Evolutionary conservation across 1,140 invertebrate species (phyloP), one percentile per base, ranked within the genome.

Genomic region (Epicauta chinensis): DNA sequence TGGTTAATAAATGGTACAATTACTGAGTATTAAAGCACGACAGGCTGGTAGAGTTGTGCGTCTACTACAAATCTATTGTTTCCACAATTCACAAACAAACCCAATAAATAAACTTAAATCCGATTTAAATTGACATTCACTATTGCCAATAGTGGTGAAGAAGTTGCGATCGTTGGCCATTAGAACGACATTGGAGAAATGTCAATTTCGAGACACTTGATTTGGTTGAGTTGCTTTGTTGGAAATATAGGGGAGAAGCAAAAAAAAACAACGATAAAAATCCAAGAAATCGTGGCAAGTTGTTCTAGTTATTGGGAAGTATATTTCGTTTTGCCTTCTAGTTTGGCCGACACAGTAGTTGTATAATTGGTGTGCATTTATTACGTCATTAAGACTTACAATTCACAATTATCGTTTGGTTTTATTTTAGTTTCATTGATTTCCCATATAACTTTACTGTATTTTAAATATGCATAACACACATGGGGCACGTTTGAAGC

Each of bases 21-120:
- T 5, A 30, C 29, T 30, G 10, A 30, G 29, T 30, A 30, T 44
- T 47, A 41, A 54, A 35, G 36, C 35, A 46, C 36, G 50, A 53
- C 48, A 46, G 23, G 7, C 23, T 61, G 62, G 63, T 55, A 61
- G 58, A 63, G 53, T 51, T 34, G 56, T 47, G n/a, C n/a, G 56
- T 64, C 56, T 35, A 35, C 40, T 55, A 67, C 65, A 67, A 67
- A 67, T 67, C 65, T 67, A 67, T 67, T 67, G 63, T 65, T 67
- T 62, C 55, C 17, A 65, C 43, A 59, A 48, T 48, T 56, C 36
- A 51, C 57, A 53, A 59, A 55, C 45, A 59, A 23, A 23, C 23
- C 48, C 58, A 50, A 67, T 67, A 67, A 67, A 67, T 64, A 23
- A 65, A 67, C 56, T 37, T 30, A 41, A 58, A 52, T 49, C 55